These are phyloP conservation scores for Notarius quadriscutis DNA, from an alignment of 2,113 vertebrate genomes.

Conservation along the genomic window DNA sequence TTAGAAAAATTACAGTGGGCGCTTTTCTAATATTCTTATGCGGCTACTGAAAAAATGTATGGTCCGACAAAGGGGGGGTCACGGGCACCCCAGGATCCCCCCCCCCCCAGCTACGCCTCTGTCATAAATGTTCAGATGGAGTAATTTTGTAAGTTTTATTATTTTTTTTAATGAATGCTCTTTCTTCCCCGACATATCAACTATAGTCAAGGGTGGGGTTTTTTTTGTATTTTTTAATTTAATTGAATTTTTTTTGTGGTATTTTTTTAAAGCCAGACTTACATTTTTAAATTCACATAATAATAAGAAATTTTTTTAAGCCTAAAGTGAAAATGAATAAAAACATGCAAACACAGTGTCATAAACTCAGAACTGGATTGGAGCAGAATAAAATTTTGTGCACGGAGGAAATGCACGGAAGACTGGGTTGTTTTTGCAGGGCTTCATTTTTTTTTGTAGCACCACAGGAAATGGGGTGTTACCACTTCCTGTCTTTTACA, in stretches of 20 bases:
- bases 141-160: not conserved
- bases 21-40: too few relatives aligned
- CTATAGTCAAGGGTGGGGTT: not conserved
- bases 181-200: too few relatives aligned
- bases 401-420: not conserved
- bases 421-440: conserved; percentile 31
- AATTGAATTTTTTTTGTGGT: not conserved
- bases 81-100: too few relatives aligned
- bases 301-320: not conserved
- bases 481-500: conserved; percentile 58
- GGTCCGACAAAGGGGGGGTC: too few relatives aligned
- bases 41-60: too few relatives aligned
- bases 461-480: conserved; percentile 58
- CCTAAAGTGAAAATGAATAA: not conserved
- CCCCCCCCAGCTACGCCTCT: too few relatives aligned
- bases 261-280: not conserved
- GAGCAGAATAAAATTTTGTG: not conserved
- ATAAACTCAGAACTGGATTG: not conserved
- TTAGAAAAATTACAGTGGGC: too few relatives aligned
- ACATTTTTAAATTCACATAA: not conserved
- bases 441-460: conserved; percentile 24
- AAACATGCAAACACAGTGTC: not conserved
- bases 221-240: not conserved
- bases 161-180: not conserved
- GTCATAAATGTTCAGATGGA: not conserved